phyloP scores from a whole-genome alignment of 2,113 vertebrate species.

The Grallaria varia region DNA sequence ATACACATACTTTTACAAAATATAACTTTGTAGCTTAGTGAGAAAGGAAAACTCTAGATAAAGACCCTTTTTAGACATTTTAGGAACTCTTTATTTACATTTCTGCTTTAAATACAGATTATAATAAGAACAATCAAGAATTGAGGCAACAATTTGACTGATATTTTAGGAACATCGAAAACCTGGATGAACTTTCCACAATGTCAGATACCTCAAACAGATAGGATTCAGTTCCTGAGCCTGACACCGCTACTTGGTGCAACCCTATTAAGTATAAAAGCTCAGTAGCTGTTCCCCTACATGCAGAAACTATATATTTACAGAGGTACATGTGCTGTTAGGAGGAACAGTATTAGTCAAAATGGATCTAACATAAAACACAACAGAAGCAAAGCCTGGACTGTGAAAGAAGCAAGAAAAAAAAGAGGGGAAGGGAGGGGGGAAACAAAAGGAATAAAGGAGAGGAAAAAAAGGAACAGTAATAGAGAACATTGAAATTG shows the following conservation, averaged over 20 bases:
- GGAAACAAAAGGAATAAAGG: not conserved
- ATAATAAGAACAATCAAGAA: not conserved
- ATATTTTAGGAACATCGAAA: not conserved
- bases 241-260: not conserved
- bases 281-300: not conserved
- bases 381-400: not conserved
- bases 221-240: not conserved
- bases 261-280: not conserved
- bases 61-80: not conserved
- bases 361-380: not conserved
- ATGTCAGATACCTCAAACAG: not conserved
- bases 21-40: not conserved
- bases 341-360: not conserved
- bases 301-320: not conserved
- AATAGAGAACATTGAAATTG: not conserved
- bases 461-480: not conserved
- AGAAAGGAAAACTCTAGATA: not conserved
- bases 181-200: not conserved
- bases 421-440: no score
- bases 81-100: not conserved
- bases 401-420: not conserved
- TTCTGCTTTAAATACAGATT: not conserved
- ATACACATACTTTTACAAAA: not conserved
- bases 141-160: not conserved
- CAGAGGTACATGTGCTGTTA: not conserved